Evolutionary conservation across 2,797 vertebrate species (phyloP).

Genomic region (Cossypha niveicapilla): DNA sequence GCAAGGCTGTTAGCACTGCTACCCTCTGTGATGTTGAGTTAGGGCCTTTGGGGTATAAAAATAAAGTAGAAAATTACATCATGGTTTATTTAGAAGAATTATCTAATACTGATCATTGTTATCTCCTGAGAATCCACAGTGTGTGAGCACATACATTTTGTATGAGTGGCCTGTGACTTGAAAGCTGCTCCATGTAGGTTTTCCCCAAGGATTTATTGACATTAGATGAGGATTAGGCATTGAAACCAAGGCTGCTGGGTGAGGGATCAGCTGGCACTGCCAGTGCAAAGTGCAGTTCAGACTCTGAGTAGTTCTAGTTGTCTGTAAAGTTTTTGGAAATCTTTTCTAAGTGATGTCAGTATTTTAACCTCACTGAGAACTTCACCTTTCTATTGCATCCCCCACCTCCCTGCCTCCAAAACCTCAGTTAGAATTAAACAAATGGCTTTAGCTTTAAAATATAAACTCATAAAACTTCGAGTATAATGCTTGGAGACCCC

Average conservation of each 20-base stretch:
- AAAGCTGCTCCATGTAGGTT: not conserved
- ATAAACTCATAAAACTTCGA: not conserved
- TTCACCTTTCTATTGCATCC: not conserved
- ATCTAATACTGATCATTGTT: not conserved
- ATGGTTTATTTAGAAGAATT: not conserved
- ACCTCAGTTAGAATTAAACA: not conserved
- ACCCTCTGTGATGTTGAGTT: not conserved
- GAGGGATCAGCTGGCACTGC: not conserved
- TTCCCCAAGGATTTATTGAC: not conserved
- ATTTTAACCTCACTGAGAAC: not conserved
- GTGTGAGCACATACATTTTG: not conserved
- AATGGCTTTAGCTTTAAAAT: not conserved
- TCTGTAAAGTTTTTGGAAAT: not conserved
- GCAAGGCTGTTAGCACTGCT: not conserved
- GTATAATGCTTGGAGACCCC: not conserved
- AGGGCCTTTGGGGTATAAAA: not conserved
- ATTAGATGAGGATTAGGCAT: rapidly evolving
- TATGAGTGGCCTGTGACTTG: not conserved
- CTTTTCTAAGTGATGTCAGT: not conserved
- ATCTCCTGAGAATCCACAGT: not conserved
- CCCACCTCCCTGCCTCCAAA: not conserved
- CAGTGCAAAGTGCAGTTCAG: not conserved
- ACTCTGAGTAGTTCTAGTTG: not conserved
- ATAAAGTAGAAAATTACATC: not conserved
- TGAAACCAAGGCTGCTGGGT: not conserved